Evolutionary conservation across 2,113 vertebrate species (phyloP), one percentile per base, ranked within the genome.

Genomic region (Thryonomys swinderianus): DNA sequence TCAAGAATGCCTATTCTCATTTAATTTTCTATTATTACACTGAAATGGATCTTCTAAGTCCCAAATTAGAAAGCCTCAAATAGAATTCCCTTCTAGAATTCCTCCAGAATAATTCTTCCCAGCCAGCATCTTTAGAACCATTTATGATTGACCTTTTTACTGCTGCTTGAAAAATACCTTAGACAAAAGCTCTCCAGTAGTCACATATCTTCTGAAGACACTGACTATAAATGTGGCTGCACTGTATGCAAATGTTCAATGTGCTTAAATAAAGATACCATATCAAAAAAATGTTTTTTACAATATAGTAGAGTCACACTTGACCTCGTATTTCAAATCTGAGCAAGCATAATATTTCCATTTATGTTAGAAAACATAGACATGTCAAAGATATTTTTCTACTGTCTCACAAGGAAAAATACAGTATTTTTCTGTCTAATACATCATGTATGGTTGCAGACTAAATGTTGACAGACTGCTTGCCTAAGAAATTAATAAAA

Each of bases 331-430:
- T 80, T 59, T 81, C 48, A 88, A 30, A 25, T 69, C 4, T 62
- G 20, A 76, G 14, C 12, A 66, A 74, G 27, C 57, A 67, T 78
- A 18, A 30, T 61, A 67, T 61, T 92, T 66, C 73, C 53, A 21
- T 69, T 87, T 79, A 42, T 25, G 1, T 90, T 79, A 90, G 27
- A 93, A 32, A 90, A 23, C 13, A 57, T 5, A 55, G 61, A 79
- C 34, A 95, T 59, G 86, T 91, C 27, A 88, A 34, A 51, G 53
- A 42, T 86, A 89, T 32, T 73, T 34, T 92, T 21, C n/a, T 23
- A 94, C 10, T 61, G 17, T 80, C 51, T 76, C 30, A 25, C 62
- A 88, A 91, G 78, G 27, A 94, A 82, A 18, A 81, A 69, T 6
- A 87, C 1, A 27, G 4, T n/a, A 81, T 88, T 73, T 83, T 83